These are phyloP conservation scores for Drosophila nigromelanica DNA, from an alignment of 1,140 invertebrate species.

Conservation along the genomic window DNA sequence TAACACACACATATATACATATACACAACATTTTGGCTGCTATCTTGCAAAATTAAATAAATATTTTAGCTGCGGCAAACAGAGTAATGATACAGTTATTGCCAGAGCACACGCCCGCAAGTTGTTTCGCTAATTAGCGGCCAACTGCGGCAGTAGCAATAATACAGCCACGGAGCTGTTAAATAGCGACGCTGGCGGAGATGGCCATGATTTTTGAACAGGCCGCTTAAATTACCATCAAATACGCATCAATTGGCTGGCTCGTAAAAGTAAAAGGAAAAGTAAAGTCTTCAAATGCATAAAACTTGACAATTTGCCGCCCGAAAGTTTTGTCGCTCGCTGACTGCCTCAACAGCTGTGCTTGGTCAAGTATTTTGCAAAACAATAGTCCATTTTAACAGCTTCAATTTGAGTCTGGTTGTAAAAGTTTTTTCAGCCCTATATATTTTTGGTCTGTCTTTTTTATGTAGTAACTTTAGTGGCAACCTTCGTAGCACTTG, in stretches of 20 bases:
- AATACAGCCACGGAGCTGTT: slow-evolving; percentile 2
- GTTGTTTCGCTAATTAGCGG: slow-evolving; percentile 11
- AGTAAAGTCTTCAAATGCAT: slow-evolving; percentile 47
- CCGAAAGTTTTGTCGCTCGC: slow-evolving; percentile 45
- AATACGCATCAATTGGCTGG: slow-evolving; percentile 47
- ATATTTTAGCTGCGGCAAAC: slow-evolving; percentile 56
- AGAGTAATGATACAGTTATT: slow-evolving; percentile 19
- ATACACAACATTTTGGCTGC: slow-evolving; percentile 28
- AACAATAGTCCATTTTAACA: slow-evolving; percentile 75
- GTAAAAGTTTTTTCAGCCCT: slow-evolving; percentile 51
- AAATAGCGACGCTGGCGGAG: not conserved
- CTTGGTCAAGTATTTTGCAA: slow-evolving; percentile 69
- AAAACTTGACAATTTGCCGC: slow-evolving; percentile 65
- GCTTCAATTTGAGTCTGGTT: slow-evolving; percentile 70
- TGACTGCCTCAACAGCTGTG: not conserved
- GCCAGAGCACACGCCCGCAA: not conserved
- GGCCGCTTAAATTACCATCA: slow-evolving; percentile 32
- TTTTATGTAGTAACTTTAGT: slow-evolving; percentile 45
- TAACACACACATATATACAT: slow-evolving; percentile 5
- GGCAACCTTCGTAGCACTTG: slow-evolving; percentile 23
- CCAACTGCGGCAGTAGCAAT: slow-evolving; percentile 3
- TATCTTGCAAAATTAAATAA: slow-evolving; percentile 46
- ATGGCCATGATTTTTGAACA: slow-evolving; percentile 27
- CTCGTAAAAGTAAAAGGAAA: slow-evolving; percentile 37
- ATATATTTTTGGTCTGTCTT: not conserved